Conservation (phyloP, 2,113 vertebrate species). For the Odocoileus hemionus region DNA sequence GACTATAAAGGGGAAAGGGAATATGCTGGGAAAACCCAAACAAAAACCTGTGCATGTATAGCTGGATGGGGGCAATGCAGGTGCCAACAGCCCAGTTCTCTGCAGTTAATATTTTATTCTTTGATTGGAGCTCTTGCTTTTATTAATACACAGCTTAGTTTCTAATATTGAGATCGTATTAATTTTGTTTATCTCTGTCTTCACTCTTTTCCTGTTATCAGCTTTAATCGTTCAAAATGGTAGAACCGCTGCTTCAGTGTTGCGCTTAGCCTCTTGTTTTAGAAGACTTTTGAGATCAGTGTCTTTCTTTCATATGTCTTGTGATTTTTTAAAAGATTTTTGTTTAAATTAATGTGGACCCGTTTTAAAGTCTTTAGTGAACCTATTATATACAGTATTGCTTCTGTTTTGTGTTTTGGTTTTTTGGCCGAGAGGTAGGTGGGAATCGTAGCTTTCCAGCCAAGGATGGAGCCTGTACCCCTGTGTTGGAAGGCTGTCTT, state of each 20-base stretch:
- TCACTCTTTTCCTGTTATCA: background rate
- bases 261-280: background rate
- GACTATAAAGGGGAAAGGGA: background rate
- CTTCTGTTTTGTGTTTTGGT: background rate
- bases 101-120: background rate
- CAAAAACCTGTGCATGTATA: accelerated
- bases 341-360: background rate
- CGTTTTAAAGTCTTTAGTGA: background rate
- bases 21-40: background rate
- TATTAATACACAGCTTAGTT: background rate
- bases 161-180: background rate
- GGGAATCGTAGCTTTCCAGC: background rate
- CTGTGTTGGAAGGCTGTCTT: background rate
- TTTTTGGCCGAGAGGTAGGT: background rate
- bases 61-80: accelerated
- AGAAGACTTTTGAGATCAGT: background rate
- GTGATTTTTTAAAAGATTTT: background rate
- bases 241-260: accelerated
- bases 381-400: background rate
- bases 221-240: background rate
- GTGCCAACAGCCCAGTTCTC: accelerated
- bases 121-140: background rate
- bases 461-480: background rate
- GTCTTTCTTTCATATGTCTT: background rate
- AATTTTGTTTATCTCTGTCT: background rate